A percentile compares a stretch with the other conserved stretches of the same genome.
Evolutionary conservation across 1,140 invertebrate species (phyloP).

Genomic region (Drosophila yakuba): DNA sequence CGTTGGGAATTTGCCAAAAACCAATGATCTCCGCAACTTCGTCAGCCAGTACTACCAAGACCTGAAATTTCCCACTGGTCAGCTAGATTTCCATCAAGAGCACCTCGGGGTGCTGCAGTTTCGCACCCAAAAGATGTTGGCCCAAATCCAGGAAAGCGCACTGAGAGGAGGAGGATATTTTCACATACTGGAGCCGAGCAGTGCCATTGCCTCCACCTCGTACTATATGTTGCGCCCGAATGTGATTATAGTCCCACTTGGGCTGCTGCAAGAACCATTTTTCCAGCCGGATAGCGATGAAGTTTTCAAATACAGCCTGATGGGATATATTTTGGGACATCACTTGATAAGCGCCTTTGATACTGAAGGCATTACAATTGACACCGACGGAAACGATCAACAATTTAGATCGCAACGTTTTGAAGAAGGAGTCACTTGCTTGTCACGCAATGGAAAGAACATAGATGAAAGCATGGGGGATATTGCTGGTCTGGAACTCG

Average conservation of each 20-base stretch:
- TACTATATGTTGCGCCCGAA: background rate
- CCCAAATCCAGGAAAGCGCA: background rate
- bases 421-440: conserved; percentile 30
- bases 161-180: background rate
- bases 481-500: conserved; percentile 50
- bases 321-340: background rate
- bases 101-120: background rate
- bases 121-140: background rate
- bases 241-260: background rate
- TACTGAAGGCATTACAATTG: background rate
- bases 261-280: background rate
- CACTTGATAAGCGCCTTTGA: background rate
- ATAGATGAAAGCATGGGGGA: conserved; percentile 65
- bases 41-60: background rate
- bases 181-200: background rate
- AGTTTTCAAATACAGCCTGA: background rate
- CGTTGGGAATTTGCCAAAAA: background rate
- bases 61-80: background rate
- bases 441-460: conserved; percentile 36
- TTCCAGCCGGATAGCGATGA: background rate
- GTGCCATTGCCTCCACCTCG: background rate
- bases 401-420: background rate
- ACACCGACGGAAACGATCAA: background rate
- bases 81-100: background rate
- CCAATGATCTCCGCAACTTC: background rate